These are phyloP conservation scores for Phataginus tricuspis DNA, from an alignment of 2,797 vertebrate species.

Conservation along the genomic window DNA sequence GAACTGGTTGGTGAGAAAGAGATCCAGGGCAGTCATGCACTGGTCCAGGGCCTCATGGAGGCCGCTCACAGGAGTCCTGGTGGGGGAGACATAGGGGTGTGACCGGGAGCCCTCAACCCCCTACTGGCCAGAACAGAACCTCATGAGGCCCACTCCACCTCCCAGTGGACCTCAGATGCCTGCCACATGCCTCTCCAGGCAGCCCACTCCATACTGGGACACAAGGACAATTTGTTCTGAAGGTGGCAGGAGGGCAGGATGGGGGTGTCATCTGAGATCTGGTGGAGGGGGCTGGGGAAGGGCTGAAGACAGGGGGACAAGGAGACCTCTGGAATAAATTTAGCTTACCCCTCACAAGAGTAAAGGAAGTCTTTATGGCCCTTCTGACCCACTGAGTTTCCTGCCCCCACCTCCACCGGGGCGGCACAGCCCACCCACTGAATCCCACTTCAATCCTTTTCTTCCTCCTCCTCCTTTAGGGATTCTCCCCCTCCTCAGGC, in stretches of 20 bases:
- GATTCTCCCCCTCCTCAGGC: neutral
- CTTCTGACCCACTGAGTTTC: constrained; percentile 70
- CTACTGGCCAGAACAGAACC: neutral
- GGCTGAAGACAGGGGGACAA: neutral
- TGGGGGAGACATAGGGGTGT: neutral
- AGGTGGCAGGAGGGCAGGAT: neutral
- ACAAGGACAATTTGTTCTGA: neutral
- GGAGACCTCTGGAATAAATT: neutral
- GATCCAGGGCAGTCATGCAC: constrained; percentile 95
- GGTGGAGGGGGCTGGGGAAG: fast-evolving
- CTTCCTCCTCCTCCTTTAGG: neutral
- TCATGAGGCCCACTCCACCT: neutral
- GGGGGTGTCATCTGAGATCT: neutral
- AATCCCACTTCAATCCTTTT: neutral
- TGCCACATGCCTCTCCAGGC: neutral
- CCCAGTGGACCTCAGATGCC: neutral
- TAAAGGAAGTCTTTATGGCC: constrained; percentile 70
- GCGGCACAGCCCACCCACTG: constrained; percentile 42
- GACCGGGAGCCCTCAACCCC: neutral
- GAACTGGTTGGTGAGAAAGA: constrained; percentile 97
- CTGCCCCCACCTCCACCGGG: neutral
- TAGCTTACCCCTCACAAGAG: constrained; percentile 37
- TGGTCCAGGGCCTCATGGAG: constrained; percentile 93
- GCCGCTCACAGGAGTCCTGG: constrained; percentile 91
- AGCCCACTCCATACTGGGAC: neutral